phyloP scores from a whole-genome alignment of 2,113 vertebrate genomes.

The Channa argus region DNA sequence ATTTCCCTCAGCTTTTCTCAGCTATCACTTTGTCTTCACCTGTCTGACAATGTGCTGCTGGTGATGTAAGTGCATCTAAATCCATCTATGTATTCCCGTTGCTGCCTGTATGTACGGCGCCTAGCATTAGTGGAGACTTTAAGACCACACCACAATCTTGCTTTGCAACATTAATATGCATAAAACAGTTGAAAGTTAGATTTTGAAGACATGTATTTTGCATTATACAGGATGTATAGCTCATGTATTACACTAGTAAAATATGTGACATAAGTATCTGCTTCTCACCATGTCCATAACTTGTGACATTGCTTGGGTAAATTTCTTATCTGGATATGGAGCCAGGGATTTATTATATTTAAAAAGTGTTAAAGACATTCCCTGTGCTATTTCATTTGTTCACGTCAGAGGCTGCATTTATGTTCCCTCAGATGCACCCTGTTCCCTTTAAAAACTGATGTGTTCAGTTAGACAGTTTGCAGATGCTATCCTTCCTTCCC shows the following conservation, averaged over 20 bases:
- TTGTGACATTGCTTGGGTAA: not conserved
- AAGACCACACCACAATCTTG: too few relatives aligned
- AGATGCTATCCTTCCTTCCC: constrained; percentile 57
- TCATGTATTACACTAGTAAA: not conserved
- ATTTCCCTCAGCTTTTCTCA: constrained; percentile 9
- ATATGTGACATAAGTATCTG: too few relatives aligned
- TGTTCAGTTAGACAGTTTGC: constrained; percentile 39
- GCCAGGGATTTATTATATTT: not conserved
- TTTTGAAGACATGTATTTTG: too few relatives aligned
- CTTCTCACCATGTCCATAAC: not conserved
- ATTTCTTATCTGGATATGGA: not conserved
- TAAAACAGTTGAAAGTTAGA: too few relatives aligned
- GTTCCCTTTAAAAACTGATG: constrained; percentile 16
- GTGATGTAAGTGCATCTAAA: constrained; percentile 5
- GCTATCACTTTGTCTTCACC: constrained; percentile 2
- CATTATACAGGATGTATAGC: too few relatives aligned
- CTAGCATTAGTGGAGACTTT: too few relatives aligned
- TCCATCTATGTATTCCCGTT: not conserved
- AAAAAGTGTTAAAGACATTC: not conserved
- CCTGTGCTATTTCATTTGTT: constrained; percentile 37
- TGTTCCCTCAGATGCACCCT: constrained; percentile 5
- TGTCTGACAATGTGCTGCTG: constrained; percentile 12
- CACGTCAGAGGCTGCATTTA: constrained; percentile 14
- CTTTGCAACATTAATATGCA: too few relatives aligned
- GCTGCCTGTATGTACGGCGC: not conserved